Evolutionary conservation across 2,113 vertebrate species (phyloP).

Genomic region (Gallinago media): DNA sequence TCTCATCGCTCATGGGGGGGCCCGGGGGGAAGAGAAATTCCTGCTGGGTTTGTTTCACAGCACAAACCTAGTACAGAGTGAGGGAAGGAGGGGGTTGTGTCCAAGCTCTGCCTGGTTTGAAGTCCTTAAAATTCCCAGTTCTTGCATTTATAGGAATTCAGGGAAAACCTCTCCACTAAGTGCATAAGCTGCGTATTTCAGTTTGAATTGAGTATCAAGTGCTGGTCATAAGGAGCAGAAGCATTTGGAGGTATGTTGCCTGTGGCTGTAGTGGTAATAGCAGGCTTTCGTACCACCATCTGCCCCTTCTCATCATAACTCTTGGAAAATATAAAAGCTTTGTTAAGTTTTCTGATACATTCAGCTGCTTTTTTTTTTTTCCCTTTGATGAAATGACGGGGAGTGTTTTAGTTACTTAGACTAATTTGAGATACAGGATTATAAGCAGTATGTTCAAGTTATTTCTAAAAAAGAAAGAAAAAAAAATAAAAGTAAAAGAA

Average conservation of each 20-base stretch:
- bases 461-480: not conserved
- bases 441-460: not conserved
- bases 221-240: not conserved
- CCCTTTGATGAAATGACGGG: not conserved
- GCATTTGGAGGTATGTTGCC: not conserved
- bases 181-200: rapidly evolving
- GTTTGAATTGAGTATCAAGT: not conserved
- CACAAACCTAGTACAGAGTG: not conserved
- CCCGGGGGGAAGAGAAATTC: not conserved
- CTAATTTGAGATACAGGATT: not conserved
- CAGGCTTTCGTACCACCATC: not conserved
- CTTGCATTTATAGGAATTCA: not conserved
- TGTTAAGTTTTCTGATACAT: not conserved
- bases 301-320: not conserved
- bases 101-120: not conserved
- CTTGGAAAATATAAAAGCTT: not conserved
- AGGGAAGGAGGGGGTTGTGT: not conserved
- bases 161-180: not conserved
- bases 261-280: not conserved
- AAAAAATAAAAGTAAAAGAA: not conserved
- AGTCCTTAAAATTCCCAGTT: not conserved
- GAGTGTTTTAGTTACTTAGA: not conserved
- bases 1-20: not conserved
- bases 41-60: not conserved
- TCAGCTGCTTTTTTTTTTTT: not conserved